A percentile compares a stretch with the other conserved stretches of the same genome.
Evolutionary conservation across 2,888 invertebrate species (phyloP).

Genomic region (Synergus laeviventris): DNA sequence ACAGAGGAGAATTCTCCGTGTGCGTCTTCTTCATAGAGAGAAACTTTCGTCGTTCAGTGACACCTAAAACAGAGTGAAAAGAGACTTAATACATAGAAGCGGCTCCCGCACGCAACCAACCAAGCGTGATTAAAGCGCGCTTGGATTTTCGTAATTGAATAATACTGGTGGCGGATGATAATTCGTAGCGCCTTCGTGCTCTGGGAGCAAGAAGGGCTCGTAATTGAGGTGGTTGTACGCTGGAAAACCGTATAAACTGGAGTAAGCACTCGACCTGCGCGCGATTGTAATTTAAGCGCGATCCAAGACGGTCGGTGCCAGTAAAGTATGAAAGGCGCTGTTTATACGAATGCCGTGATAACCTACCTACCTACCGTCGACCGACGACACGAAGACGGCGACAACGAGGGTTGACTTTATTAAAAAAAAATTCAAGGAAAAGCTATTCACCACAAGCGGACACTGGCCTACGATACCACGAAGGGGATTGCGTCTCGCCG

Average conservation of each 20-base stretch:
- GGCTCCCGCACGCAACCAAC: not conserved
- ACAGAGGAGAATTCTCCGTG: not conserved
- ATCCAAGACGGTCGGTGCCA: conserved; percentile 33
- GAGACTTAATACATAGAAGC: conserved; percentile 4
- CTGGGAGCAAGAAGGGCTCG: not conserved
- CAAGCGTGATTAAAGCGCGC: not conserved
- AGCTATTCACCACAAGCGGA: conserved; percentile 55
- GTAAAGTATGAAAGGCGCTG: conserved; percentile 27
- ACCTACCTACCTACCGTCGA: conserved; percentile 6
- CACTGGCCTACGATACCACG: conserved; percentile 45
- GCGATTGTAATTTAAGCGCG: conserved; percentile 15
- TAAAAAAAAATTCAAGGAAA: conserved; percentile 67
- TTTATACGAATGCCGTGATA: conserved; percentile 23
- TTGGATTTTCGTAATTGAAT: conserved; percentile 34
- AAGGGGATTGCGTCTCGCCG: conserved; percentile 47
- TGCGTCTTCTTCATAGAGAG: conserved; percentile 14
- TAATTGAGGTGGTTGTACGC: conserved; percentile 28
- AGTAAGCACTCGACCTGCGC: conserved; percentile 12
- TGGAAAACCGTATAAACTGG: conserved; percentile 20
- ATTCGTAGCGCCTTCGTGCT: conserved; percentile 17
- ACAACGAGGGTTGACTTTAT: conserved; percentile 59
- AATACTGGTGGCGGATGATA: conserved; percentile 28
- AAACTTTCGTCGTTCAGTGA: conserved; percentile 2
- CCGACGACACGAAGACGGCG: conserved; percentile 20
- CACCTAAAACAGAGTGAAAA: conserved; percentile 29